A percentile compares a stretch with the other conserved stretches of the same genome.
These are phyloP conservation scores for Anagrus nilaparvatae DNA, from an alignment of 1,140 invertebrate genomes.

Conservation along the genomic window DNA sequence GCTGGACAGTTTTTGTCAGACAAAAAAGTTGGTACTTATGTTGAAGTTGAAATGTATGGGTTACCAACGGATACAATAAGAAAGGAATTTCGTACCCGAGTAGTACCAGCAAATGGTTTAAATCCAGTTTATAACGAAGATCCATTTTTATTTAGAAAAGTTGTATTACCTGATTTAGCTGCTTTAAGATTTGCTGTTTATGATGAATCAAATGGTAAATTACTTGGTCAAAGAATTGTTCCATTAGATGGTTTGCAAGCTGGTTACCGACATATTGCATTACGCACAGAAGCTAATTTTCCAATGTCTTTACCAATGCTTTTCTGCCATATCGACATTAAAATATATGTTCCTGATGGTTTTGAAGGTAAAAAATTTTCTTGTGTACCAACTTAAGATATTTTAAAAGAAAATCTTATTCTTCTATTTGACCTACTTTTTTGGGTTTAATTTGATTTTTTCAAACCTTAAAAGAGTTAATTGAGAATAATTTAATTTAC, in stretches of 20 bases:
- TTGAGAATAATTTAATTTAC: no score
- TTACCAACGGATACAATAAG: conserved; percentile 97
- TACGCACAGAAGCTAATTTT: conserved; percentile 97
- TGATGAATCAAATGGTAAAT: conserved; percentile 89
- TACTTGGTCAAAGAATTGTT: conserved; percentile 93
- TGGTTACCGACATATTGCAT: conserved; percentile 94
- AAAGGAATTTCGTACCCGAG: conserved; percentile 92
- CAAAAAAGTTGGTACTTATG: conserved; percentile 97
- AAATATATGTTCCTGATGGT: conserved; percentile 99
- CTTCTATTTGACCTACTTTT: no score
- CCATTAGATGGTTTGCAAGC: conserved; percentile 95
- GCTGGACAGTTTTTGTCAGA: conserved; percentile 99
- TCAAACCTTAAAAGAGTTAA: no score
- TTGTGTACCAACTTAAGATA: no score
- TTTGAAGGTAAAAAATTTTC: conserved; percentile 67
- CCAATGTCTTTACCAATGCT: conserved; percentile 97
- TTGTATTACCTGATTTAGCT: conserved; percentile 94
- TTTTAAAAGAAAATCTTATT: no score
- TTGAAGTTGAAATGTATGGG: conserved; percentile 99
- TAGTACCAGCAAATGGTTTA: conserved; percentile 92
- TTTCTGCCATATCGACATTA: conserved; percentile 98
- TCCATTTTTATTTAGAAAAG: conserved; percentile 95
- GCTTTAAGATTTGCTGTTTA: conserved; percentile 96
- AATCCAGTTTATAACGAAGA: conserved; percentile 99
- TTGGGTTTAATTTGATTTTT: no score